Evolutionary conservation across 2,888 invertebrate genomes (phyloP).

Genomic region (Cephus pulcher): DNA sequence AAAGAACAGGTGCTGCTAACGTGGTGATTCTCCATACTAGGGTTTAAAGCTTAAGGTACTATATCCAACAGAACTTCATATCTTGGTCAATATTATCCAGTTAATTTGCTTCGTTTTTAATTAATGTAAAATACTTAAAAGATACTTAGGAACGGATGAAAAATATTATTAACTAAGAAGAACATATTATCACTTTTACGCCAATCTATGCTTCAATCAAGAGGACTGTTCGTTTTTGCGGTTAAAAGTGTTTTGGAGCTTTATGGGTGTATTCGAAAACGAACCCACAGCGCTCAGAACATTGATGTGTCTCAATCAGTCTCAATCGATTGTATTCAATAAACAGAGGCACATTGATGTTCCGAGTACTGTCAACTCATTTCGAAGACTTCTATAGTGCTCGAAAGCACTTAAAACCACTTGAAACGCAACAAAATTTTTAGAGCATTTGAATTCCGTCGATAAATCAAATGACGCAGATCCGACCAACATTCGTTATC

Average conservation of each 20-base stretch:
- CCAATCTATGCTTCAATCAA: too few species aligned
- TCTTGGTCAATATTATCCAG: not conserved
- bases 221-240: not conserved
- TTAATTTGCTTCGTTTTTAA: not conserved
- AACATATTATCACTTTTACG: not conserved
- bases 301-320: not conserved
- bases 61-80: not conserved
- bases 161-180: not conserved
- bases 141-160: not conserved
- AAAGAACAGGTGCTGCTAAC: not conserved
- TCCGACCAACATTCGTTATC: not conserved
- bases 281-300: not conserved
- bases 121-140: not conserved
- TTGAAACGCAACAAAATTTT: not conserved
- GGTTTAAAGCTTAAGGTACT: not conserved
- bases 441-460: not conserved
- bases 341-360: not conserved
- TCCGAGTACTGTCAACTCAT: not conserved
- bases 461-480: not conserved
- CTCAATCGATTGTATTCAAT: not conserved
- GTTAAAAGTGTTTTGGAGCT: not conserved
- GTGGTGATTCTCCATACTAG: not conserved
- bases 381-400: not conserved
- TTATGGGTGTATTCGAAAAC: not conserved
- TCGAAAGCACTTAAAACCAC: not conserved